Conservation (phyloP, 2,797 vertebrate species). For the Propithecus deckenii region DNA sequence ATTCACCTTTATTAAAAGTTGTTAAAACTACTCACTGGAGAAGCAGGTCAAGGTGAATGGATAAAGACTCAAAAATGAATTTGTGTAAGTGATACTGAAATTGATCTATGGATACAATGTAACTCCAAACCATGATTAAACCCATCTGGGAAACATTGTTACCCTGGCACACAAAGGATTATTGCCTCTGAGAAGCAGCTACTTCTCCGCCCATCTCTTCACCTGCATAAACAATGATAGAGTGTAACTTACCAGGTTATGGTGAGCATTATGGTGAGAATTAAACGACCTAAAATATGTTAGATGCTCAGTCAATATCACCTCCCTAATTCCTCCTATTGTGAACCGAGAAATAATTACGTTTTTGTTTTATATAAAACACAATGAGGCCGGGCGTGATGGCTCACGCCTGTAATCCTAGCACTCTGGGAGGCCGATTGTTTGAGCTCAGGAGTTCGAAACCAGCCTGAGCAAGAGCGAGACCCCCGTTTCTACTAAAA, state of each 20-base stretch:
- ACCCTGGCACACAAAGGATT: neutral
- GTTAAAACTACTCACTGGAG: neutral
- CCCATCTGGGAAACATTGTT: neutral
- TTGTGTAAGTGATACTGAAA: neutral
- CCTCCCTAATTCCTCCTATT: neutral
- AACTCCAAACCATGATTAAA: neutral
- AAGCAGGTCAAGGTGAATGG: neutral
- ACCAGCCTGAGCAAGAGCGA: too few relatives aligned
- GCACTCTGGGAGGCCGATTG: too few relatives aligned
- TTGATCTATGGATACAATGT: neutral
- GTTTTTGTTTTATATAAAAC: neutral
- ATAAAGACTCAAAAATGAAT: neutral
- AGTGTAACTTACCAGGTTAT: neutral
- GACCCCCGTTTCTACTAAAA: too few relatives aligned
- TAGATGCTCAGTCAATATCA: neutral
- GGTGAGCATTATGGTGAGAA: neutral
- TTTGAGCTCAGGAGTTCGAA: too few relatives aligned
- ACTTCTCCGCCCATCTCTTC: too few relatives aligned
- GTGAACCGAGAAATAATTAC: neutral
- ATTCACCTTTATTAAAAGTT: neutral
- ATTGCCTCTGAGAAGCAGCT: neutral
- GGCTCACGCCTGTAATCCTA: too few relatives aligned
- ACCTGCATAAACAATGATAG: too few relatives aligned
- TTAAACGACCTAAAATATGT: neutral
- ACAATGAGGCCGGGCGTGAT: neutral